Evolutionary conservation across 2,113 vertebrate species (phyloP).

Genomic region (Neodontobutis hainanensis): DNA sequence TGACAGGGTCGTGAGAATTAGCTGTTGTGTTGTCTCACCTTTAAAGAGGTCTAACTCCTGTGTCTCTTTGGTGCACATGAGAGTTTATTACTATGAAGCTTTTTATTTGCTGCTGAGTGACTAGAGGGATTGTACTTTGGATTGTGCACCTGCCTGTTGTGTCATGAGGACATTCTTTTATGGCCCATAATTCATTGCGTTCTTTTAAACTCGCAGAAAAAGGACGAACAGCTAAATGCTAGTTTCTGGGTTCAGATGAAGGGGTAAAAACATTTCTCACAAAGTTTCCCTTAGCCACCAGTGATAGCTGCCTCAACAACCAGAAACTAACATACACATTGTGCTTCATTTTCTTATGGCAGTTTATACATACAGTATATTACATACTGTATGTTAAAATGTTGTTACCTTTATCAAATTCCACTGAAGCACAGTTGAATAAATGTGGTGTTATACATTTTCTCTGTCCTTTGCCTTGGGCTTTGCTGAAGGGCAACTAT

Average conservation of each 20-base stretch:
- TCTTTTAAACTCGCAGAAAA: background rate
- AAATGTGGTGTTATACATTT: too few species aligned
- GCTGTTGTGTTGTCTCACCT: slow-evolving; percentile 15
- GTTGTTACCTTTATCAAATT: background rate
- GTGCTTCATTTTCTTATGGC: slow-evolving; percentile 3
- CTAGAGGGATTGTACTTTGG: background rate
- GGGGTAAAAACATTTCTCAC: slow-evolving; percentile 12
- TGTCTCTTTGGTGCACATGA: background rate
- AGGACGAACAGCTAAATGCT: background rate
- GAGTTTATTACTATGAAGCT: background rate
- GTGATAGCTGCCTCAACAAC: slow-evolving; percentile 1
- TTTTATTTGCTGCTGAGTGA: background rate
- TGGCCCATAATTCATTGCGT: background rate
- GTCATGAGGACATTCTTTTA: slow-evolving; percentile 10
- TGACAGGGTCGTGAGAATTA: slow-evolving; percentile 34
- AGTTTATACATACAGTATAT: background rate
- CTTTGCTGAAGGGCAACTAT: slow-evolving; percentile 10
- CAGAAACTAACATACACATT: slow-evolving; percentile 1
- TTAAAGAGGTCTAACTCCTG: background rate
- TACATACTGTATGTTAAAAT: slow-evolving; percentile 8
- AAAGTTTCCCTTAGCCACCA: slow-evolving; percentile 3
- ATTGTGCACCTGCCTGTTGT: background rate
- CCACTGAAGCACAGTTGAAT: background rate
- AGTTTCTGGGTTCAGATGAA: background rate
- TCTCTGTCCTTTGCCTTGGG: slow-evolving; percentile 16